Conservation (phyloP, 2,113 vertebrate genomes). For the Ursus arctos region DNA sequence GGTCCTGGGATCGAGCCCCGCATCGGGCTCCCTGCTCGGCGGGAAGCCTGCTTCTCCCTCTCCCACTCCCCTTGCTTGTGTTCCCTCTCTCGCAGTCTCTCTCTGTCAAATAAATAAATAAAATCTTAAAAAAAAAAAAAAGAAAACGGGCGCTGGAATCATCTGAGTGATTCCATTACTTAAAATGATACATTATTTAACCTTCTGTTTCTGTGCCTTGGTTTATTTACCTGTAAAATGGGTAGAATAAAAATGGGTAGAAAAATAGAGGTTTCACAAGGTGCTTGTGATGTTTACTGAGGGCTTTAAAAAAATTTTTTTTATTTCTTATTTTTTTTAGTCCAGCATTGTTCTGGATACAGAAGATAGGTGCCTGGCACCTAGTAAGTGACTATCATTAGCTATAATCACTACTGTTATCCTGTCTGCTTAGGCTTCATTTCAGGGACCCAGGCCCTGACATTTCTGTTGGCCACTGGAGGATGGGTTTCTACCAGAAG, state of each 20-base stretch:
- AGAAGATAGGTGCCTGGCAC: neutral
- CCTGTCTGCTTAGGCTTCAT: neutral
- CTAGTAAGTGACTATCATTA: neutral
- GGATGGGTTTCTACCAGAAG: neutral
- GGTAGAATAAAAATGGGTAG: neutral
- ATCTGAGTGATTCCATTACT: neutral
- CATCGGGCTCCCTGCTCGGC: no score
- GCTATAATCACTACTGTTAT: neutral
- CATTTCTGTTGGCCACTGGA: neutral
- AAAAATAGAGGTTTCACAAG: neutral
- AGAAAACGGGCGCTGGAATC: neutral
- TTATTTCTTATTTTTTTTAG: neutral
- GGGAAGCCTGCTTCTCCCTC: no score
- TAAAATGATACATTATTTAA: neutral
- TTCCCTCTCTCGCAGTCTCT: no score
- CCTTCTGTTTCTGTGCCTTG: constrained; percentile 29
- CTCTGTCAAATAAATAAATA: no score
- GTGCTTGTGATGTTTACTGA: neutral
- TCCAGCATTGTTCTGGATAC: neutral
- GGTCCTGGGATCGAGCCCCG: no score
- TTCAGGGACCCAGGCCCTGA: neutral
- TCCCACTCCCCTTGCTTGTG: no score
- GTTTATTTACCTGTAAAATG: constrained; percentile 42
- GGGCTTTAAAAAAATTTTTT: neutral
- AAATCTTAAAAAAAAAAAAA: neutral